Base-by-base conservation (phyloP, 2,113 vertebrate genomes). In the Dicentrarchus labrax region DNA sequence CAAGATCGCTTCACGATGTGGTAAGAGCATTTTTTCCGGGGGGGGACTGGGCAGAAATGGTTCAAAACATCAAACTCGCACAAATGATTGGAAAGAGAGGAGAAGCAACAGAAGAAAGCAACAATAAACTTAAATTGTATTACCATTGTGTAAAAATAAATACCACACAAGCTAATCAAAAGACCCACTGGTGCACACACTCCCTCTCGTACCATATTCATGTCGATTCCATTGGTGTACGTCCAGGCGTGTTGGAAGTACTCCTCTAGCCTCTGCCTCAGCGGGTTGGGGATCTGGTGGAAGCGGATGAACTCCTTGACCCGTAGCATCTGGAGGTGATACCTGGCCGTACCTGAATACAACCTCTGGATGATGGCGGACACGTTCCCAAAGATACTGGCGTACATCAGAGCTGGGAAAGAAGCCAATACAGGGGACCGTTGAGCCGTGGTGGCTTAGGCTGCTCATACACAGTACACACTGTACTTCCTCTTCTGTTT, bases 311-410 rank as follows among this genome's bases (percentile, higher is more conserved):
- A 99, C 80, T 99, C 98, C 92, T 98, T 98, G 62, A 99, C 98
- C 68, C 98, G 94, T 2, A 99, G 96, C 98, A 99, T 99, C 95
- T 99, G 98, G 94, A 98, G 97, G 92, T 99, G 98, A 84, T 99
- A 99, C 71, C 98, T 95, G 54, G 98, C 98, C 12, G 98, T 99
- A 89, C 98, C 97, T 5, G 98, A 99, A 89, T 99, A 99, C 48
- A 99, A 94, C 76, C 98, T 96, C 96, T 99, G 98, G 96, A 99
- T 99, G 95, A 99, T 99, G 94, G 98, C 98, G 21, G 98, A 99
- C 75, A 99, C 98, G 4, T 99, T 99, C 56, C 98, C 98, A 90
- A 99, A 99, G 95, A 99, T 99, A 92, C 98, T 99, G 92, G 98
- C 98, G 4, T 99, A 99, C 98, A 99, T 99, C 83, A 99, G 92